phyloP scores from a whole-genome alignment of 2,113 vertebrate species.

The Penelope pileata region DNA sequence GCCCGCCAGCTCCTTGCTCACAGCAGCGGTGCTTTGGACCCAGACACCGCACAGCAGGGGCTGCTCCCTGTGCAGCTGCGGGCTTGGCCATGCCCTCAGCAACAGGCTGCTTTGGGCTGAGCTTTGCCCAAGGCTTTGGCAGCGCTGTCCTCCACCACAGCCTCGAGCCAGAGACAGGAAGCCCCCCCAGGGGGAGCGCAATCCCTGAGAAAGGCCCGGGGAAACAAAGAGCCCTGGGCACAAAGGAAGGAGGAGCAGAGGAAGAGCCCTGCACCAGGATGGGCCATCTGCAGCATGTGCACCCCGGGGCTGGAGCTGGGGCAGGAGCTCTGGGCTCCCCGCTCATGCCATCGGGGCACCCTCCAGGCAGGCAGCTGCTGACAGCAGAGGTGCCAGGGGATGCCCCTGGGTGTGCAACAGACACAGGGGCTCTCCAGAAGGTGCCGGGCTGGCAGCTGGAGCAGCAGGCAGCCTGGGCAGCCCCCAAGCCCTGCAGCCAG shows the following conservation, averaged over 20 bases:
- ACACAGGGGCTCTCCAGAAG: neutral
- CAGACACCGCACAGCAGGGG: neutral
- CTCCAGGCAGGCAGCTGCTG: neutral
- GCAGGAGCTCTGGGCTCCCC: neutral
- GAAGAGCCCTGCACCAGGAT: neutral
- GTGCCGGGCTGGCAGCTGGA: neutral
- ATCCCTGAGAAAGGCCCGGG: neutral
- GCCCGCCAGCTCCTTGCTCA: neutral
- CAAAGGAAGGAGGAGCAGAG: neutral
- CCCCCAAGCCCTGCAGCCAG: neutral
- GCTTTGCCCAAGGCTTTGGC: neutral
- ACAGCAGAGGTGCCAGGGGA: neutral
- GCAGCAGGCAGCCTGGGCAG: neutral
- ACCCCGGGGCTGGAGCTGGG: neutral
- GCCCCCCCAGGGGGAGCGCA: neutral
- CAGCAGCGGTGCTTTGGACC: neutral
- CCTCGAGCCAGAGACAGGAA: neutral
- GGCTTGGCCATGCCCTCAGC: neutral
- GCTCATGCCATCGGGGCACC: neutral
- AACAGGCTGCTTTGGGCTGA: neutral
- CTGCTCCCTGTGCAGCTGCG: too few relatives aligned
- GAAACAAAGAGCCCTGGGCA: neutral
- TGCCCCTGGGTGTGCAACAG: accelerated
- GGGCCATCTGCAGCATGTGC: accelerated
- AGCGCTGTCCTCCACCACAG: neutral